Conservation (phyloP, 2,113 vertebrate species). For the Chrysemys picta region DNA sequence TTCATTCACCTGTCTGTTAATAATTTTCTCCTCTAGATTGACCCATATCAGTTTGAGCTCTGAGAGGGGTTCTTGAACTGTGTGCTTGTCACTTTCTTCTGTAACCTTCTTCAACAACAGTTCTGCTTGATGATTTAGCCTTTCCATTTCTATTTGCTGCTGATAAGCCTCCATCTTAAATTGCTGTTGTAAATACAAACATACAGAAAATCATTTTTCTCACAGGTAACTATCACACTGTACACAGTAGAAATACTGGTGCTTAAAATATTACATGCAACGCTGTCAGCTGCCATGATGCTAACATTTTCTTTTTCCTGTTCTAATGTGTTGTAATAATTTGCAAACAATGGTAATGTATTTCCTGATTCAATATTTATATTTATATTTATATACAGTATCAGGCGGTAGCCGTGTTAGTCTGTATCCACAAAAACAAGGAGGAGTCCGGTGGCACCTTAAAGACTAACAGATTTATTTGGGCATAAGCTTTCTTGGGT, state of each 20-base stretch:
- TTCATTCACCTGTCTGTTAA: conserved; percentile 91
- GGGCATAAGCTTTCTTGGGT: too few species aligned
- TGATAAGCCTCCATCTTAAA: conserved; percentile 96
- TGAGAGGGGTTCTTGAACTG: conserved; percentile 92
- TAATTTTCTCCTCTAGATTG: conserved; percentile 92
- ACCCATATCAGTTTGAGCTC: conserved; percentile 94
- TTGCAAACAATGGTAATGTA: not conserved
- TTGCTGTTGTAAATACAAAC: conserved; percentile 80
- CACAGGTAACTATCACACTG: not conserved
- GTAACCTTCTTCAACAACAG: conserved; percentile 93
- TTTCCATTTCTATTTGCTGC: conserved; percentile 98
- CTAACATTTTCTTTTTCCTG: not conserved
- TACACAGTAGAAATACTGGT: not conserved
- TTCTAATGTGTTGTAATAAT: not conserved
- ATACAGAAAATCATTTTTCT: conserved; percentile 6
- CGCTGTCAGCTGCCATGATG: not conserved
- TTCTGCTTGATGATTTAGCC: conserved; percentile 93
- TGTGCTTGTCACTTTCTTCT: conserved; percentile 87
- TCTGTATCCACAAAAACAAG: too few species aligned
- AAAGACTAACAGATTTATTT: too few species aligned
- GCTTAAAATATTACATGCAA: not conserved
- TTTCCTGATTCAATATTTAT: not conserved
- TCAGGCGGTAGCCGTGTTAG: too few species aligned
- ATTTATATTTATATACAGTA: not conserved
- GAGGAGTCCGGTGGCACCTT: too few species aligned